Conservation (phyloP, 2,797 vertebrate genomes). For the Neosilurus hyrtlii region DNA sequence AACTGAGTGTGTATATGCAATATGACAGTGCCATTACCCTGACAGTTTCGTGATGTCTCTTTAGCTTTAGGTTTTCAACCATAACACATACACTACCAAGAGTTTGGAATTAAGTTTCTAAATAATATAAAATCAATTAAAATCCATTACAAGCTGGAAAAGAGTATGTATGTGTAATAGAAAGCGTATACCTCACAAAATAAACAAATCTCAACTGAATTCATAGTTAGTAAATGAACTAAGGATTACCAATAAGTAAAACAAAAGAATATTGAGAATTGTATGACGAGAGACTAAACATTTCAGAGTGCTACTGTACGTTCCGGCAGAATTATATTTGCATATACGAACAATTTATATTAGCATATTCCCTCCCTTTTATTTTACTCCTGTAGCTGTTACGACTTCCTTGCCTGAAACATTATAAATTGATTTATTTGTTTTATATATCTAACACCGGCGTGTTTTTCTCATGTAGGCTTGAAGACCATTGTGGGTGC, state of each 20-base stretch:
- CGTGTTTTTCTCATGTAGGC: slow-evolving; percentile 66
- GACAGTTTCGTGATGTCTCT: not conserved
- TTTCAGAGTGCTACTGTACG: not conserved
- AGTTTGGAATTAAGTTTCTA: not conserved
- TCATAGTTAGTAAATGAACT: not conserved
- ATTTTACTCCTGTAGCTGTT: not conserved
- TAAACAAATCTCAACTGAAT: not conserved
- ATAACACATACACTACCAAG: not conserved
- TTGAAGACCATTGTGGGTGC: slow-evolving; percentile 92
- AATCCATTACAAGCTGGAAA: not conserved
- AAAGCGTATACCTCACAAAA: not conserved
- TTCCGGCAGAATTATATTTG: slow-evolving; percentile 17
- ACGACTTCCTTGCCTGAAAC: slow-evolving; percentile 7
- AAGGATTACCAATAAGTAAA: not conserved
- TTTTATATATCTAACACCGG: not conserved
- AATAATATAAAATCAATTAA: not conserved
- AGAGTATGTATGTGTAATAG: not conserved
- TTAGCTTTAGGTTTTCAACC: not conserved
- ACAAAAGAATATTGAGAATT: not conserved
- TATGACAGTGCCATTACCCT: slow-evolving; percentile 19
- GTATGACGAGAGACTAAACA: not conserved
- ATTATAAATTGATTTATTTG: not conserved
- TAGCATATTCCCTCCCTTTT: not conserved
- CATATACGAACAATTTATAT: slow-evolving; percentile 22
- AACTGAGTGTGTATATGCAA: slow-evolving; percentile 35